Evolutionary conservation across 1,140 invertebrate genomes (phyloP).

Genomic region (Streblospio benedicti): DNA sequence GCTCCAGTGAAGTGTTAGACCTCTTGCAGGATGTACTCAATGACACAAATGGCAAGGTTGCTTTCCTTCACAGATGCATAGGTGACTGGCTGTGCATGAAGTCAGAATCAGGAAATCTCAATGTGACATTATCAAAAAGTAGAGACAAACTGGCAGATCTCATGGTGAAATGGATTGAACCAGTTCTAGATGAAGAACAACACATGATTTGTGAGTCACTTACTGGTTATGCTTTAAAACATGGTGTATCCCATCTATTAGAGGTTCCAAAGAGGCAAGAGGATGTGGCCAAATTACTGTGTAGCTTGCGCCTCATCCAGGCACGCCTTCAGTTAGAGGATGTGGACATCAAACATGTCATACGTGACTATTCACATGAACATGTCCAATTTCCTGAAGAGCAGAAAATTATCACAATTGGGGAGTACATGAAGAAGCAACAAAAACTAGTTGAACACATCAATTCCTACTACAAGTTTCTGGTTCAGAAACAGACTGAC

Average conservation of each 20-base stretch:
- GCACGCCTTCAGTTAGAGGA: background rate
- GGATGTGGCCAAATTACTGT: constrained; percentile 5
- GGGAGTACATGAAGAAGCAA: constrained; percentile 10
- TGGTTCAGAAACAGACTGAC: background rate
- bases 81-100: constrained; percentile 8
- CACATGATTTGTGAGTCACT: too few relatives aligned
- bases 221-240: constrained; percentile 10
- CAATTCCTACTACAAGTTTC: constrained; percentile 2
- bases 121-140: background rate
- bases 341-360: constrained; percentile 1
- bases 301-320: constrained; percentile 7
- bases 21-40: background rate
- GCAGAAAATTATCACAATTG: constrained; percentile 2
- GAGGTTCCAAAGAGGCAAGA: constrained; percentile 7
- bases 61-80: constrained; percentile 1
- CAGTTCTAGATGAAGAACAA: too few relatives aligned
- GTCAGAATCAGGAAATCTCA: background rate
- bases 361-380: constrained; percentile 4
- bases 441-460: constrained; percentile 9
- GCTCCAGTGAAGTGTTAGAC: background rate
- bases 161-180: background rate
- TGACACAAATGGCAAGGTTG: background rate
- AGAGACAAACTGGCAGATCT: background rate
- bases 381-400: background rate
- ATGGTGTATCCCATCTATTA: constrained; percentile 7